These are phyloP conservation scores for Wasmannia auropunctata DNA, from an alignment of 1,140 invertebrate genomes.

Conservation along the genomic window DNA sequence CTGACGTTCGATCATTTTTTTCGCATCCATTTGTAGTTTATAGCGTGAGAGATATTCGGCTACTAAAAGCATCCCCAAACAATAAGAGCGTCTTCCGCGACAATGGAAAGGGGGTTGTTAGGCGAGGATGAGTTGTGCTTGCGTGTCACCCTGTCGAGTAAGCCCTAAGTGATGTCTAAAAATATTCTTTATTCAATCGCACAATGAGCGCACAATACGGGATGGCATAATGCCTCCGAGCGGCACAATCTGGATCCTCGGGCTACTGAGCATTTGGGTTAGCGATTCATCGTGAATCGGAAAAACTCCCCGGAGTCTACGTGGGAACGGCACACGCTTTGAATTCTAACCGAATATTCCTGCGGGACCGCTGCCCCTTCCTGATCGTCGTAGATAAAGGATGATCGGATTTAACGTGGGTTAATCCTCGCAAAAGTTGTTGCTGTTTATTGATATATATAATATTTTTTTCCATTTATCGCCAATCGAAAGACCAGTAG, in stretches of 20 bases:
- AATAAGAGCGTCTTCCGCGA: constrained; percentile 58
- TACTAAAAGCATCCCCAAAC: constrained; percentile 76
- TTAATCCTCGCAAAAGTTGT: constrained; percentile 50
- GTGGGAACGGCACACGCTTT: constrained; percentile 76
- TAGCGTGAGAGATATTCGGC: background rate
- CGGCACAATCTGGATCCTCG: constrained; percentile 71
- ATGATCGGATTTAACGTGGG: background rate
- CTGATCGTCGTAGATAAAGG: constrained; percentile 40
- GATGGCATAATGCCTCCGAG: constrained; percentile 67
- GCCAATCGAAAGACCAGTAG: background rate
- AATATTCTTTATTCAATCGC: constrained; percentile 77
- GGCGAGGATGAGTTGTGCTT: constrained; percentile 79
- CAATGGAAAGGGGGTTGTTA: constrained; percentile 49
- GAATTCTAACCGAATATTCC: constrained; percentile 68
- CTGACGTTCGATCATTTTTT: constrained; percentile 27
- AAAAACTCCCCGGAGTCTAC: constrained; percentile 69
- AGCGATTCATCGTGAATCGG: constrained; percentile 81
- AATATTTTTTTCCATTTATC: background rate
- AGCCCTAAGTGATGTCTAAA: constrained; percentile 80
- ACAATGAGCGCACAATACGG: constrained; percentile 78
- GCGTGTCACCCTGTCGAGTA: constrained; percentile 73
- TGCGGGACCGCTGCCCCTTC: constrained; percentile 42
- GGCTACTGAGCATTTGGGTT: constrained; percentile 75
- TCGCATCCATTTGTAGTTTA: constrained; percentile 23
- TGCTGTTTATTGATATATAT: background rate